phyloP scores from a whole-genome alignment of 2,797 vertebrate species.

The Taenioides sp. region DNA sequence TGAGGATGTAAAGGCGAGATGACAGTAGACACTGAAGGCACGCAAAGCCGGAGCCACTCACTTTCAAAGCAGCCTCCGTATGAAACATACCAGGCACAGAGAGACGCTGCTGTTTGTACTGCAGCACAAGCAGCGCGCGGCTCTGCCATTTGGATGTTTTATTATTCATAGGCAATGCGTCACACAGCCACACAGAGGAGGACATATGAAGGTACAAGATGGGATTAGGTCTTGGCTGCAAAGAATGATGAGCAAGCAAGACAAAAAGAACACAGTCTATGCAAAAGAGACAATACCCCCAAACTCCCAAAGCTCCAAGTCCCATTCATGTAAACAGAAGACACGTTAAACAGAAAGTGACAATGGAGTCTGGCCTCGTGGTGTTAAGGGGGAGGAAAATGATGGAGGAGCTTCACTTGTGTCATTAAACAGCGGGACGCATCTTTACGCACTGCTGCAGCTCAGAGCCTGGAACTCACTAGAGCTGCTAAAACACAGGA shows the following conservation, averaged over 20 bases:
- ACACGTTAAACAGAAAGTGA: too few species aligned
- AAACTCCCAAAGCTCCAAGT: too few species aligned
- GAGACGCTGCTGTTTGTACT: neutral
- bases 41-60: neutral
- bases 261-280: too few species aligned
- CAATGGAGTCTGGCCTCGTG: too few species aligned
- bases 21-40: neutral
- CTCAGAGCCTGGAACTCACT: neutral
- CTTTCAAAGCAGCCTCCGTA: neutral
- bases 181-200: neutral
- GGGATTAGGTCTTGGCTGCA: too few species aligned
- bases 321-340: too few species aligned
- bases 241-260: too few species aligned
- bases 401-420: neutral
- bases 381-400: neutral
- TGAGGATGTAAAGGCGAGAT: conserved; percentile 10
- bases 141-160: neutral
- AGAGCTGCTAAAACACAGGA: neutral
- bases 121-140: neutral
- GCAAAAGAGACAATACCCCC: too few species aligned
- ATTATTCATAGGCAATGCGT: conserved; percentile 6
- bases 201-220: neutral
- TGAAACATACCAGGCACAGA: neutral
- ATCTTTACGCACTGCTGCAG: neutral
- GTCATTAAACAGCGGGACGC: neutral